phyloP scores from a whole-genome alignment of 2,797 vertebrate genomes.

The Arnoldichthys spilopterus region DNA sequence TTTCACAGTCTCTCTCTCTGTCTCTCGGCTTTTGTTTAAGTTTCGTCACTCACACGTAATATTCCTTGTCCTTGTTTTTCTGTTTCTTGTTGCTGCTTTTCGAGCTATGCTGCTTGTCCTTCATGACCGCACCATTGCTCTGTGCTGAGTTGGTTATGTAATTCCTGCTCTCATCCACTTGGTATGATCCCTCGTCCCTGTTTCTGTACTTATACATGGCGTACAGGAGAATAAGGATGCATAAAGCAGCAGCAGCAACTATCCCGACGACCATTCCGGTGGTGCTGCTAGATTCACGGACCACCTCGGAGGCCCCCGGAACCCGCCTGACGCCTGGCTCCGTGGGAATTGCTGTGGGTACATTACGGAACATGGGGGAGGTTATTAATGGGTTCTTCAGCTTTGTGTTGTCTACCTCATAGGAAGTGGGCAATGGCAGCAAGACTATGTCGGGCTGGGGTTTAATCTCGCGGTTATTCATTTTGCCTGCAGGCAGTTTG shows the following conservation, averaged over 20 bases:
- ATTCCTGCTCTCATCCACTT: constrained; percentile 99
- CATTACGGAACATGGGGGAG: constrained; percentile 99
- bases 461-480: constrained; percentile 97
- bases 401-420: constrained; percentile 99
- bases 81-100: constrained; percentile 98
- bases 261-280: constrained; percentile 99
- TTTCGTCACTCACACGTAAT: constrained; percentile 89
- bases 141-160: constrained; percentile 99
- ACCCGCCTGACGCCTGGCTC: constrained; percentile 98
- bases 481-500: constrained; percentile 97
- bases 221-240: constrained; percentile 99
- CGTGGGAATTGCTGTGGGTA: constrained; percentile 99
- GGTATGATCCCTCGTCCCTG: constrained; percentile 99
- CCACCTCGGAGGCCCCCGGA: constrained; percentile 99
- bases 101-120: constrained; percentile 95
- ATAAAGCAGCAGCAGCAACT: constrained; percentile 98
- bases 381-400: constrained; percentile 99
- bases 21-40: neutral
- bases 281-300: constrained; percentile 99
- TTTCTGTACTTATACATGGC: constrained; percentile 99
- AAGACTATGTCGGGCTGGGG: constrained; percentile 97
- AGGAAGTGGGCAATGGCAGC: constrained; percentile 98
- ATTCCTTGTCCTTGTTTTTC: constrained; percentile 99
- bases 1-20: constrained; percentile 40
- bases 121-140: constrained; percentile 96